A percentile compares a stretch with the other conserved stretches of the same genome.
phyloP scores from a whole-genome alignment of 2,113 vertebrate species.

The Paracanthobrama guichenoti region DNA sequence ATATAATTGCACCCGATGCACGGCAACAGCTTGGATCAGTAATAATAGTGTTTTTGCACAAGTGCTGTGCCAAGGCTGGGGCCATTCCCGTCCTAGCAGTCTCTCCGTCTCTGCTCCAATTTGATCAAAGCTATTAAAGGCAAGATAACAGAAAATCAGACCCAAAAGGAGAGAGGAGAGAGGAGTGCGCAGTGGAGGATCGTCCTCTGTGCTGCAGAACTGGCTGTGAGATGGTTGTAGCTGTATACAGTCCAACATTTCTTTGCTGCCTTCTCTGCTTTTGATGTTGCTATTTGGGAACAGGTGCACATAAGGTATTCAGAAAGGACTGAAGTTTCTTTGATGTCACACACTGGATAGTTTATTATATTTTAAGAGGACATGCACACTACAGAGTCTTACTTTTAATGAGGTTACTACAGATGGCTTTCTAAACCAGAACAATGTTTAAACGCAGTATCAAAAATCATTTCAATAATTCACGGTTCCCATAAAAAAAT shows the following conservation, averaged over 20 bases:
- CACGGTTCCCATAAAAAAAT: no score
- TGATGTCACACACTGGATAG: slow-evolving; percentile 4
- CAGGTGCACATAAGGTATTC: slow-evolving; percentile 39
- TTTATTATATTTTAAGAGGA: background rate
- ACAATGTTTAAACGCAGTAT: background rate
- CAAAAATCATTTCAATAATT: background rate
- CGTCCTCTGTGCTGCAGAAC: slow-evolving; percentile 8
- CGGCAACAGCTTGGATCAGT: slow-evolving; percentile 44
- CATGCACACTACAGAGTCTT: background rate
- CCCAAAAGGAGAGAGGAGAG: slow-evolving; percentile 51
- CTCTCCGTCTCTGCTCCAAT: slow-evolving; percentile 45
- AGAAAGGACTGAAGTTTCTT: slow-evolving; percentile 1
- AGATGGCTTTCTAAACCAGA: background rate
- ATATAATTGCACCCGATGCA: slow-evolving; percentile 55
- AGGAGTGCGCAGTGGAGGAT: slow-evolving; percentile 28
- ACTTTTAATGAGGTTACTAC: background rate
- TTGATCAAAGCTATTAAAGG: slow-evolving; percentile 65
- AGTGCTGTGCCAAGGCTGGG: slow-evolving; percentile 41
- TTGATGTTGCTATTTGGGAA: slow-evolving; percentile 35
- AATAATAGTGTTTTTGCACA: slow-evolving; percentile 55
- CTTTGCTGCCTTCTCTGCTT: slow-evolving; percentile 25
- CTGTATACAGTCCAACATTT: slow-evolving; percentile 27
- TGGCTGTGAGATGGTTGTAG: slow-evolving; percentile 35
- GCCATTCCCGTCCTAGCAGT: slow-evolving; percentile 55
- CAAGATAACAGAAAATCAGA: slow-evolving; percentile 55